Percentiles rank a stretch among this genome's conserved stretches.
Evolutionary conservation across 2,797 vertebrate species (phyloP).

Genomic region (Sebastes minor): DNA sequence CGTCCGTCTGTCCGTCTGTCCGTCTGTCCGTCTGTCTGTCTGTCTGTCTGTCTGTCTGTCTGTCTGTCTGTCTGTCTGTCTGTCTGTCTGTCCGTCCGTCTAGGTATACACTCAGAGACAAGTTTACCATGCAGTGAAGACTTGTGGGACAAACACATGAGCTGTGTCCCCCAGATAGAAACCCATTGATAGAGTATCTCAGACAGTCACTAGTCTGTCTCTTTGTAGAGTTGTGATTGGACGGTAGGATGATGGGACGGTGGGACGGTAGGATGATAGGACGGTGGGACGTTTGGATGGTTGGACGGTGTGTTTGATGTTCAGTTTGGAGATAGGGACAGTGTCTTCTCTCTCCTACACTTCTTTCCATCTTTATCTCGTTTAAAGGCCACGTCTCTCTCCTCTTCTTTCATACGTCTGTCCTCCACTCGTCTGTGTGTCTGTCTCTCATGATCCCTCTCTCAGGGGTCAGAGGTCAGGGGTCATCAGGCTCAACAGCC

Average conservation of each 20-base stretch:
- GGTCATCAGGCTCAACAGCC: not conserved
- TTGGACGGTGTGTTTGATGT: not conserved
- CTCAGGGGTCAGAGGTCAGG: constrained; percentile 30
- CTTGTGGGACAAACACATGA: not conserved
- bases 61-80: not conserved
- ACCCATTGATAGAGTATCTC: not conserved
- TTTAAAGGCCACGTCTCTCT: not conserved
- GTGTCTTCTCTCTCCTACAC: not conserved
- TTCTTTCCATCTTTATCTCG: not conserved
- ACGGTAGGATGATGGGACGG: too few species aligned
- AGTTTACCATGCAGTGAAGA: not conserved
- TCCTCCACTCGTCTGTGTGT: not conserved
- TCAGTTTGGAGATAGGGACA: not conserved
- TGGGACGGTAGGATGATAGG: not conserved
- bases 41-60: not conserved
- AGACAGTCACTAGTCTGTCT: not conserved
- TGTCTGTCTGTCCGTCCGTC: not conserved
- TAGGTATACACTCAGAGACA: not conserved
- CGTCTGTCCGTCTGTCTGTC: not conserved
- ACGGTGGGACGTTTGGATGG: not conserved
- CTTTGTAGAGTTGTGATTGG: not conserved
- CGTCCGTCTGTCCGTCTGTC: not conserved
- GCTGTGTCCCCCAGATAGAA: not conserved
- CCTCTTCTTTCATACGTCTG: not conserved
- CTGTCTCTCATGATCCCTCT: not conserved